Evolutionary conservation across 2,797 vertebrate species (phyloP), one percentile per base, ranked within the genome.

Genomic region (Babyrousa celebensis): DNA sequence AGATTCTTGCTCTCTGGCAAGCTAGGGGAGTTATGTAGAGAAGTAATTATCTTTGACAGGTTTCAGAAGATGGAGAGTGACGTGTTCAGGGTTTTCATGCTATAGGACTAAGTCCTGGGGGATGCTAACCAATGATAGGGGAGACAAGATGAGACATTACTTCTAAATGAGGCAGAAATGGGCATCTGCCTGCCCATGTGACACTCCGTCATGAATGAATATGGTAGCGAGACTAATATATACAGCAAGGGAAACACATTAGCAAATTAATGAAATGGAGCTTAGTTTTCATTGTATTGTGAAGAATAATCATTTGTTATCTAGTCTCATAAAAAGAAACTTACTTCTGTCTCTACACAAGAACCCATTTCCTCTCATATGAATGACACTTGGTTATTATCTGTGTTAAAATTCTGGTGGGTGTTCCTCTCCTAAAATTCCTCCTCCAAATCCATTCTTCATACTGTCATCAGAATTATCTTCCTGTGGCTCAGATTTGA

Each of bases 261-360:
- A 89, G 67, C 29, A 94, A 94, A 95, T 93, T 91, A 89, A 79
- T 86, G 79, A 96, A 89, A 91, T 84, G 29, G 82, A 94, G 40
- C 25, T 63, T 94, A 82, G 74, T 56, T 80, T 80, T 95, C 56
- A 78, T 82, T 91, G 54, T 86, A 6, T 80, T 70, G 54, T 89
- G 63, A 95, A 83, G 68, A 62, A 71, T 63, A 86, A 20, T 89
- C 40, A 82, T 74, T 89, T 85, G 82, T 94, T 84, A 29, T 84
- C 43, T 83, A n/a, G 15, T 79, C 12, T 78, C 7, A 8, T 54
- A 18, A 77, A 91, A 96, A 40, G 83, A 48, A 63, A 29, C 17
- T 16, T 3, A 80, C 16, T 83, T 72, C 17, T 86, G 23, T 79
- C 32, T 29, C 23, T 20, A 72, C 32, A 63, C 18, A 63, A 86